A percentile compares a stretch with the other conserved stretches of the same genome.
These are phyloP conservation scores for Stratiomys singularior DNA, from an alignment of 2,888 invertebrate species.

Conservation along the genomic window DNA sequence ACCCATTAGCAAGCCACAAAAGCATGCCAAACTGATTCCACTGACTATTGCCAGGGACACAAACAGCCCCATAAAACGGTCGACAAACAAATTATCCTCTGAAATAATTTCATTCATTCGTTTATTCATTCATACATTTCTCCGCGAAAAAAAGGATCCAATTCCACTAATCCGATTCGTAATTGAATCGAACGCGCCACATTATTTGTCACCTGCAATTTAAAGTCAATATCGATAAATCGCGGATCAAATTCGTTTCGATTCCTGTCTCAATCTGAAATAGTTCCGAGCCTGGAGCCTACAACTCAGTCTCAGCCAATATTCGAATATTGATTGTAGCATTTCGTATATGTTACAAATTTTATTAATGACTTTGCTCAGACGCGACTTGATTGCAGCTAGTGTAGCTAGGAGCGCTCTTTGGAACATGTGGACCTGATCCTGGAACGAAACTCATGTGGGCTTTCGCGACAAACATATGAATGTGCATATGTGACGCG, in stretches of 20 bases:
- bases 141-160: not conserved
- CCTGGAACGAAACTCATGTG: not conserved
- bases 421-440: not conserved
- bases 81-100: not conserved
- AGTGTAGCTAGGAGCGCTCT: no score
- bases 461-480: not conserved
- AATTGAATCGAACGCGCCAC: constrained; percentile 14
- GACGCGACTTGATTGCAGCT: not conserved
- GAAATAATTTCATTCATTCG: not conserved
- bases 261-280: not conserved
- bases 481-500: constrained; percentile 1
- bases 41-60: not conserved
- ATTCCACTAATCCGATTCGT: constrained; percentile 2
- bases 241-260: not conserved
- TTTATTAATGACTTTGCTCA: constrained; percentile 2
- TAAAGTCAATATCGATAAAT: constrained; percentile 11
- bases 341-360: not conserved
- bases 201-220: constrained; percentile 14
- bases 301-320: not conserved
- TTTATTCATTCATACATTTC: not conserved
- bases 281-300: not conserved
- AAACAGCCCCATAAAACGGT: not conserved
- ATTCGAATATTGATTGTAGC: not conserved
- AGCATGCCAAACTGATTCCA: not conserved
- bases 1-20: not conserved